These are phyloP conservation scores for Hirtodrosophila confusa DNA, from an alignment of 2,888 invertebrate genomes.

Conservation along the genomic window DNA sequence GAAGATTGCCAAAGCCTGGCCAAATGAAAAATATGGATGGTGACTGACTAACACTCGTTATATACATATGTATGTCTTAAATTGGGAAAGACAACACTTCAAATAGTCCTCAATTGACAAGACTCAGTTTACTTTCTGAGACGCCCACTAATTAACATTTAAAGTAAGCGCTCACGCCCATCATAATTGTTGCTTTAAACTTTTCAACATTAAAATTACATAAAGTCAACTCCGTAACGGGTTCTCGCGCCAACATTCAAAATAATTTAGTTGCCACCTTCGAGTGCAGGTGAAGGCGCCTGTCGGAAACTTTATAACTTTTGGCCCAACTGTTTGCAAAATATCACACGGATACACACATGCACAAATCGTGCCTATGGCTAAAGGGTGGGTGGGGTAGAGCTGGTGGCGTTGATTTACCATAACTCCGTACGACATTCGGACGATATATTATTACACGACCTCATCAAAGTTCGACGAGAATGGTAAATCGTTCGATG, in stretches of 20 bases:
- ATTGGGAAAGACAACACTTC: too few relatives aligned
- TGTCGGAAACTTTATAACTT: constrained; percentile 74
- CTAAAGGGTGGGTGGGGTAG: neutral
- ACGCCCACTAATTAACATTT: constrained; percentile 33
- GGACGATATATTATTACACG: constrained; percentile 75
- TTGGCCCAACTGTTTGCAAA: constrained; percentile 67
- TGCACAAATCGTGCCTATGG: constrained; percentile 1
- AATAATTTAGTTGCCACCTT: constrained; percentile 76
- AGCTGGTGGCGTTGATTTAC: constrained; percentile 49
- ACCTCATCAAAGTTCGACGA: constrained; percentile 71
- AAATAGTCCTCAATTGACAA: too few relatives aligned
- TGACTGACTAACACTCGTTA: too few relatives aligned
- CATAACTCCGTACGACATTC: constrained; percentile 69
- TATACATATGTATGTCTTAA: too few relatives aligned
- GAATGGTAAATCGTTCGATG: constrained; percentile 29
- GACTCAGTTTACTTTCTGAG: too few relatives aligned
- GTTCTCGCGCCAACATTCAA: constrained; percentile 46
- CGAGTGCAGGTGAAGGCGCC: constrained; percentile 58
- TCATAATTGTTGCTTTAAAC: constrained; percentile 42
- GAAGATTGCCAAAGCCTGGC: neutral
- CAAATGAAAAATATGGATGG: constrained; percentile 26
- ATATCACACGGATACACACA: constrained; percentile 40
- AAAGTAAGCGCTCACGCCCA: constrained; percentile 21
- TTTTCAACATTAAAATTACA: constrained; percentile 46
- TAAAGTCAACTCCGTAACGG: constrained; percentile 36